Percentiles rank a stretch among this genome's conserved stretches.
Evolutionary conservation across 2,888 invertebrate genomes (phyloP).

Genomic region (Cryptus armator): DNA sequence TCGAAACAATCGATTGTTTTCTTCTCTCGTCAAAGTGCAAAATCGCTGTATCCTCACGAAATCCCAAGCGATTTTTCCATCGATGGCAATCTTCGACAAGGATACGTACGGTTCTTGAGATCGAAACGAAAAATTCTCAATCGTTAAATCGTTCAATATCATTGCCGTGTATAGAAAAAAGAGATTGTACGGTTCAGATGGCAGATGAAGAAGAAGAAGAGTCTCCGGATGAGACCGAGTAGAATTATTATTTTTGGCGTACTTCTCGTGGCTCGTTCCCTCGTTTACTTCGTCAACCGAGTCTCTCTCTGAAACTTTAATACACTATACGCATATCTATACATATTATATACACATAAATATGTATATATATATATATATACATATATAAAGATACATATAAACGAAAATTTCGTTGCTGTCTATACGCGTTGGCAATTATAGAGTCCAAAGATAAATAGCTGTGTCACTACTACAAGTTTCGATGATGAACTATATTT

Average conservation of each 20-base stretch:
- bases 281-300: constrained; percentile 54
- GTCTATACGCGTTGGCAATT: constrained; percentile 54
- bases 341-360: not conserved
- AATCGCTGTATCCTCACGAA: not conserved
- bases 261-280: constrained; percentile 57
- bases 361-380: constrained; percentile 6
- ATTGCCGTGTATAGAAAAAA: not conserved
- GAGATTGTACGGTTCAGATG: not conserved
- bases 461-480: constrained; percentile 17
- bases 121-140: constrained; percentile 6
- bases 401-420: constrained; percentile 35
- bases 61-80: not conserved
- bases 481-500: constrained; percentile 43
- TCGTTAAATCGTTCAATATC: constrained; percentile 6
- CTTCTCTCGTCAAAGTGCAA: not conserved
- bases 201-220: constrained; percentile 37
- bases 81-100: not conserved
- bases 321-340: constrained; percentile 14
- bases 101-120: not conserved
- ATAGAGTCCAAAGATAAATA: constrained; percentile 58
- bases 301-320: constrained; percentile 26
- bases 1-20: not conserved
- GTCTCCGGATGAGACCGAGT: constrained; percentile 58
- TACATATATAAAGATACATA: constrained; percentile 18
- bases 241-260: constrained; percentile 68